A percentile compares a stretch with the other conserved stretches of the same genome.
Evolutionary conservation across 2,888 invertebrate genomes (phyloP).

Genomic region (Trissolcus brochymenae): DNA sequence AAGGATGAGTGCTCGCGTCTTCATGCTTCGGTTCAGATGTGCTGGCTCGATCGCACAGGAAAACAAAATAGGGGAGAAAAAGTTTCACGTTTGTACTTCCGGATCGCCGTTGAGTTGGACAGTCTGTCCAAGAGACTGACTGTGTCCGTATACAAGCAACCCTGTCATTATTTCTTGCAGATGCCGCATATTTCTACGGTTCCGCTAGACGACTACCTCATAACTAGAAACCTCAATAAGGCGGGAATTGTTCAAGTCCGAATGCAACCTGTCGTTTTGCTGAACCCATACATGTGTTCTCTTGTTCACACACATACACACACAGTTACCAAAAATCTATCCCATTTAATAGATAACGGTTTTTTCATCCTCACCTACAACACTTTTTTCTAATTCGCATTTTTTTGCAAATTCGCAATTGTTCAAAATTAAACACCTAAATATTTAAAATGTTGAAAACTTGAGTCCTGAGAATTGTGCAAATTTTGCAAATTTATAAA

Average conservation of each 20-base stretch:
- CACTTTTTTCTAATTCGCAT: no score
- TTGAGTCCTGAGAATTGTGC: no score
- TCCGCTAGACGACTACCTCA: slow-evolving; percentile 63
- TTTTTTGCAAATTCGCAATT: no score
- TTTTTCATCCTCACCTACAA: no score
- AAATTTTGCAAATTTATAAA: no score
- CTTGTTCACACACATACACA: no score
- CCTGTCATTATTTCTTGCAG: slow-evolving; percentile 74
- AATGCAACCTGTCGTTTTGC: slow-evolving; percentile 71
- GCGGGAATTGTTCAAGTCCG: slow-evolving; percentile 67
- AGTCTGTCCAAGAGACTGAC: slow-evolving; percentile 59
- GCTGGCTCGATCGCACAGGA: slow-evolving; percentile 47
- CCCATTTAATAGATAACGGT: background rate
- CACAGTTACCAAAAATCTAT: slow-evolving; percentile 12
- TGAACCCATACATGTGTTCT: slow-evolving; percentile 44
- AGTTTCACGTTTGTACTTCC: slow-evolving; percentile 64
- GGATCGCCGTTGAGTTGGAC: slow-evolving; percentile 63
- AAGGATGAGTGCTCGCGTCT: slow-evolving; percentile 48
- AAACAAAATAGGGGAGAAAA: slow-evolving; percentile 55
- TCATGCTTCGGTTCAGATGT: slow-evolving; percentile 54
- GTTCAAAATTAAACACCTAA: no score
- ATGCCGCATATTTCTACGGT: slow-evolving; percentile 75
- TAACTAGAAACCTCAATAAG: slow-evolving; percentile 58
- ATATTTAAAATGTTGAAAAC: no score
- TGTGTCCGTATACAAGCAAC: slow-evolving; percentile 59